Base-by-base conservation (phyloP, 2,888 invertebrate species). In the Dryococelus australis region DNA sequence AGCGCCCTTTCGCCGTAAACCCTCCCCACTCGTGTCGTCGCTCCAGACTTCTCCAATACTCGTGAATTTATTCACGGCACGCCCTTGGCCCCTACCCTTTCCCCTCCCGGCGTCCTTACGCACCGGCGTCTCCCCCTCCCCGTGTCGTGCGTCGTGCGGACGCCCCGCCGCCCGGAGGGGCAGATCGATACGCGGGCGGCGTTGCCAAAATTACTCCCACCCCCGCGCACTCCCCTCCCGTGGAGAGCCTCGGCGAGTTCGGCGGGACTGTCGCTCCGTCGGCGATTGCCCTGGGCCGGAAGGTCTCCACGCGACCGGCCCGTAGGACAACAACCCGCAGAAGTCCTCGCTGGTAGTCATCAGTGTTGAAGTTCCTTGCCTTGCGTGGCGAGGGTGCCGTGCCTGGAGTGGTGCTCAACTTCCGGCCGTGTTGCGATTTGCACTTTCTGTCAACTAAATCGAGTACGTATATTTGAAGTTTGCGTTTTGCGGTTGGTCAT, bases 1-100 rank as follows among this genome's bases (percentile, higher is more conserved):
- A 65, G 65, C 65, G 65, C 65, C 65, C 65, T 65, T 65, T 65
- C 65, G 16, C 2, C 65, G 65, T 20, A n/a, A n/a, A n/a, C 65
- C n/a, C 65, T n/a, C 65, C 65, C 65, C 65, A 8, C 65, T n/a
- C 65, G 13, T 24, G 8, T 20, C 6, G 13, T n/a, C 65, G 24
- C 65, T 8, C 65, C 13, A n/a, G 65, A n/a, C 65, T n/a, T 20
- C 65, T 65, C 65, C 65, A 65, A 65, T n/a, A 65, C 65, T 65
- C 65, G 65, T 65, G 65, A n/a, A 65, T 65, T 65, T 65, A 65
- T 65, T 65, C 65, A 65, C 65, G 65, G n/a, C 65, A 65, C 65
- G 65, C 65, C 65, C 65, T 65, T 65, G 65, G 65, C 65, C 65
- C n/a, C 65, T 65, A 10, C 51, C 51, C n/a, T n/a, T n/a, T n/a